Evolutionary conservation across 2,797 vertebrate genomes (phyloP), one percentile per base, ranked within the genome.

Genomic region (Yasuhikotakia modesta): DNA sequence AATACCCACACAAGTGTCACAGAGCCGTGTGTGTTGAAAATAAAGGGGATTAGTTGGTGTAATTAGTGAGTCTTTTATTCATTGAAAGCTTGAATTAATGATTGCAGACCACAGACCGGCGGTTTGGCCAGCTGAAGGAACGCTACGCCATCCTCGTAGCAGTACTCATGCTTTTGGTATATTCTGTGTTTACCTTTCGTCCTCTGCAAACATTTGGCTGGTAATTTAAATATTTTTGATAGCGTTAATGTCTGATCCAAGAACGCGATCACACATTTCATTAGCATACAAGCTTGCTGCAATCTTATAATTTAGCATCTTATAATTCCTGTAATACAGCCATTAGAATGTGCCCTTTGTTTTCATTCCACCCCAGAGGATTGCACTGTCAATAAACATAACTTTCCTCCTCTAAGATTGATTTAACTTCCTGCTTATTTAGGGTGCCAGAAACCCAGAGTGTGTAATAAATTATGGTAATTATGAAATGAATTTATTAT

Each of bases 191-290:
- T 77, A 27, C 45, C 55, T 35, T 24, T 55, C 27, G 46, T 69
- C 5, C 1, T 65, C n/a, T 39, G 22, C 19, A 24, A 68, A 72
- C 19, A 17, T 72, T 65, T 43, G 24, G 22, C 27, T 65, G 66
- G 52, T 17, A 58, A 7, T 70, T 68, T 66, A 55, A 53, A 81
- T 85, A 66, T 81, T 82, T 76, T 72, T 84, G 53, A 8, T 63
- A 72, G 63, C 32, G 43, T 48, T 46, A 46, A 50, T 61, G 55
- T 11, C 6, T 10, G 57, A 61, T 69, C 60, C 65, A 73, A 24
- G 52, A 81, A 57, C 71, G 55, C 65, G 57, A 61, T 82, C 71
- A 66, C 50, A 64, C 50, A 81, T 72, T 76, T 72, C 32, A 81
- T 79, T 76, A 79, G 32, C 27, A 46, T 50, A 66, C 73, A 21